Evolutionary conservation across 2,113 vertebrate genomes (phyloP).

Genomic region (Pseudorectes ferrugineus): DNA sequence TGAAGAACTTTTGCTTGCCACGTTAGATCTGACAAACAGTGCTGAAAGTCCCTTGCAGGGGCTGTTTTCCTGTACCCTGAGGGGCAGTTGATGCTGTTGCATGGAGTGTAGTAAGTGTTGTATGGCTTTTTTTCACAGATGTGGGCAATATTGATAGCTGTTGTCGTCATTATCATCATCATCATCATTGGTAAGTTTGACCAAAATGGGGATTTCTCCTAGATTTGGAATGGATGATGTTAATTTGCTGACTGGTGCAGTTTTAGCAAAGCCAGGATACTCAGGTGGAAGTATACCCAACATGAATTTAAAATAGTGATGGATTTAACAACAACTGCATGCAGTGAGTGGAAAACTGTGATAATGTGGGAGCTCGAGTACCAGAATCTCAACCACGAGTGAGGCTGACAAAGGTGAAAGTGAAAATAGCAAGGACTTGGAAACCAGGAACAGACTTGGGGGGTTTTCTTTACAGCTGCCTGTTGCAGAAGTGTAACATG

Average conservation of each 20-base stretch:
- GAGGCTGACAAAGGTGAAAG: background rate
- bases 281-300: background rate
- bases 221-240: background rate
- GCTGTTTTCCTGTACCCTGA: background rate
- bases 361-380: background rate
- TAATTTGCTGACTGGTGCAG: background rate
- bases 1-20: background rate
- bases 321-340: background rate
- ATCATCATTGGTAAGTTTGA: constrained; percentile 89
- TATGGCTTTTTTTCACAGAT: constrained; percentile 77
- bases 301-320: background rate
- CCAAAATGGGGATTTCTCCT: background rate
- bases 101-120: background rate
- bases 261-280: background rate
- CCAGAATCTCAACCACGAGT: rapidly evolving
- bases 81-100: background rate
- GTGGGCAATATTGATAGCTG: constrained; percentile 92
- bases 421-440: background rate
- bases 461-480: background rate
- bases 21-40: rapidly evolving
- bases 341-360: background rate
- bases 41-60: background rate
- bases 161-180: constrained; percentile 84
- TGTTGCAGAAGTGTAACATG: background rate
- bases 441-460: background rate